Base-by-base conservation (phyloP, 2,888 invertebrate genomes). In the Panopea generosa region DNA sequence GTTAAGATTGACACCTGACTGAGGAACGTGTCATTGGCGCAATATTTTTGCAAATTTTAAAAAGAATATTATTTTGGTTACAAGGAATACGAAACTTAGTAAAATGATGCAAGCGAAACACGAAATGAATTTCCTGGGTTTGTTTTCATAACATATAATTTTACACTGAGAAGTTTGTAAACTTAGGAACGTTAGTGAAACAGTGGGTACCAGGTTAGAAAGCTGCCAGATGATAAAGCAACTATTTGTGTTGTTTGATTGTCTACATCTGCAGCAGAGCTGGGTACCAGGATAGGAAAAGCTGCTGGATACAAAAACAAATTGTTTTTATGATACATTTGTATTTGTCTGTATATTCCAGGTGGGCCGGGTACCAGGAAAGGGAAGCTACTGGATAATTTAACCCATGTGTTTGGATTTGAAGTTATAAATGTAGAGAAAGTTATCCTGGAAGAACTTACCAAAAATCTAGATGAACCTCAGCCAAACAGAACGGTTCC, bases 321-420 rank as follows among this genome's bases (percentile, higher is more conserved):
- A n/a, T n/a, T n/a, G n/a, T n/a, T n/a, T n/a, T n/a, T n/a, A 40
- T 40, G 16, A 40, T 40, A 40, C 7, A 16, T 11, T 40, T 40
- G 40, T 16, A 7, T 40, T 7, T 40, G 7, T 40, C 16, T 11
- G 7, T 45, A n/a, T 20, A 33, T 70, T 79, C 7, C 80, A 92
- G 92, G 92, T 47, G 92, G 92, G 1, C 92, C 92, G 14, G 91
- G 91, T 0, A 91, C 91, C 27, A 88, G 88, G 69, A 92, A 92
- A 75, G 92, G 92, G 0, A 84, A 88, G 27, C 83, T 92, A 45
- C 83, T 91, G 20, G 89, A 90, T 53, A 90, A 92, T 63, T 69
- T 92, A 50, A 74, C 86, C 52, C 83, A 86, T 62, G 87, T 89
- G 9, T 92, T 89, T 82, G 90, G 88, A 22, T 89, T 92, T 65